These are phyloP conservation scores for Macroglossus sobrinus DNA, from an alignment of 2,113 vertebrate species.

Conservation along the genomic window DNA sequence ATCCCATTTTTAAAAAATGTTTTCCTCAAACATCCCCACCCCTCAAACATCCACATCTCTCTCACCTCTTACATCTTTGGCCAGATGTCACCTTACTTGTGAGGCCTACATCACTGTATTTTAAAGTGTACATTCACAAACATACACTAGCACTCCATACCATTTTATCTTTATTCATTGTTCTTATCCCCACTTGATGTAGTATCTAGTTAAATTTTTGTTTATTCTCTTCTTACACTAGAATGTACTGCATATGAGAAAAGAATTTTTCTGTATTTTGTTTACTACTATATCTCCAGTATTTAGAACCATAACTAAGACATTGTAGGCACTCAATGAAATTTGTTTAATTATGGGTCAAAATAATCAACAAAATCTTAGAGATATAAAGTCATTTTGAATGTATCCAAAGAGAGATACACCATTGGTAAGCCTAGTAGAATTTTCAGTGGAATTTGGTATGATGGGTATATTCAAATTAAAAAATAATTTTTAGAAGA, in stretches of 20 bases:
- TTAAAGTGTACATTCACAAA: not conserved
- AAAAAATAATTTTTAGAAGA: not conserved
- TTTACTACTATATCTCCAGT: not conserved
- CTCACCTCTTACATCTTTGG: not conserved
- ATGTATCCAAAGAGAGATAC: not conserved
- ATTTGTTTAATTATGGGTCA: not conserved
- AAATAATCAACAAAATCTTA: constrained; percentile 1
- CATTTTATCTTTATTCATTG: not conserved
- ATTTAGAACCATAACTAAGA: not conserved
- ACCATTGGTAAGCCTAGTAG: not conserved
- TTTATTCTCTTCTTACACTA: not conserved
- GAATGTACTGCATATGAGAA: not conserved
- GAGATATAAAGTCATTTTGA: not conserved
- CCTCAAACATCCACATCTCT: not conserved
- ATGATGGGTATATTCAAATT: not conserved
- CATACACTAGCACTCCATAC: not conserved
- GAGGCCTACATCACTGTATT: not conserved
- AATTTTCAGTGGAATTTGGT: not conserved
- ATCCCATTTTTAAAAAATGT: not conserved
- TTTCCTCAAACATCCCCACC: not conserved
- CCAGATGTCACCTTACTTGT: not conserved
- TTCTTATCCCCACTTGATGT: not conserved
- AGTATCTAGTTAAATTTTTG: not conserved
- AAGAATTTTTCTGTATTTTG: not conserved
- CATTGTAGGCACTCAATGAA: not conserved